Percentiles rank a stretch among this genome's conserved stretches.
Conservation (phyloP, 2,888 invertebrate genomes). For the Agriopis leucophaearia region DNA sequence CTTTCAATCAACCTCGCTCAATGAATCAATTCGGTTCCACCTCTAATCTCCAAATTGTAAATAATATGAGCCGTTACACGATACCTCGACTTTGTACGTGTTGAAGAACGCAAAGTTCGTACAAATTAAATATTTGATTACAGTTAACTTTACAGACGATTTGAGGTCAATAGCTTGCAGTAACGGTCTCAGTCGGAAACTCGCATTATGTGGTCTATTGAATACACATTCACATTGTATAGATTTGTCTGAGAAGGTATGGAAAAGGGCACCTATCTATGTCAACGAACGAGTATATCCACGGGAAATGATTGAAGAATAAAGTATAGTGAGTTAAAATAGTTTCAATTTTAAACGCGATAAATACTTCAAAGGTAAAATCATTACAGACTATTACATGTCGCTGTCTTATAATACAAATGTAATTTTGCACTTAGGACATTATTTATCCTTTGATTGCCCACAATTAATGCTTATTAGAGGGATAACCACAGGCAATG, state of each 20-base stretch:
- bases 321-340: too few relatives aligned
- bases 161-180: slow-evolving; percentile 68
- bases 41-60: slow-evolving; percentile 36
- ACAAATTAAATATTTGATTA: slow-evolving; percentile 79
- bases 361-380: neutral
- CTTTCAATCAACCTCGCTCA: slow-evolving; percentile 19
- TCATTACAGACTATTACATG: slow-evolving; percentile 14
- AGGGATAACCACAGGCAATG: slow-evolving; percentile 11
- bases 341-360: neutral
- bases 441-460: slow-evolving; percentile 23
- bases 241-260: neutral
- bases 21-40: slow-evolving; percentile 31
- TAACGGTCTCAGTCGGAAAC: slow-evolving; percentile 60
- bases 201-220: slow-evolving; percentile 49
- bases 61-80: slow-evolving; percentile 51
- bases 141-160: slow-evolving; percentile 78
- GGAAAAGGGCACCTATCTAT: slow-evolving; percentile 18
- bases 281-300: too few relatives aligned
- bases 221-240: slow-evolving; percentile 29
- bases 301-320: too few relatives aligned
- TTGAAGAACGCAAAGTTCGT: slow-evolving; percentile 61
- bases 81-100: slow-evolving; percentile 62
- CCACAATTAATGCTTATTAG: slow-evolving; percentile 28
- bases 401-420: slow-evolving; percentile 10
- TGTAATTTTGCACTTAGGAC: slow-evolving; percentile 25